A percentile compares a stretch with the other conserved stretches of the same genome.
phyloP scores from a whole-genome alignment of 2,797 vertebrate species.

The Babyrousa celebensis region DNA sequence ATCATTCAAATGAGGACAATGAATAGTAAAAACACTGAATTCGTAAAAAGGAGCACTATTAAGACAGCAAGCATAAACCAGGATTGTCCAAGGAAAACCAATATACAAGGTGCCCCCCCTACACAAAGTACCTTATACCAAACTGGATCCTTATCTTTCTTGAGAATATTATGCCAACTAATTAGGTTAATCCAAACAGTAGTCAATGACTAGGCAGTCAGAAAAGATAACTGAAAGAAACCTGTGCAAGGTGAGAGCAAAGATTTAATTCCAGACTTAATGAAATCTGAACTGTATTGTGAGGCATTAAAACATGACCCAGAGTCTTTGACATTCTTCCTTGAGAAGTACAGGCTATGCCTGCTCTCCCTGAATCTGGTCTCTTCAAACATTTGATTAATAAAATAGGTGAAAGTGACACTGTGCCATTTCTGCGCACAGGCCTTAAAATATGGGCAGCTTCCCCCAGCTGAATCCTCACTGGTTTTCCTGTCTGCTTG shows the following conservation, averaged over 20 bases:
- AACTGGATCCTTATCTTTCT: not conserved
- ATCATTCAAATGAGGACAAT: slow-evolving; percentile 21
- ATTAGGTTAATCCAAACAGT: not conserved
- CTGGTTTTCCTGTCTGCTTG: not conserved
- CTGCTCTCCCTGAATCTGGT: not conserved
- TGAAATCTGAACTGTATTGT: not conserved
- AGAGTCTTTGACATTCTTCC: not conserved
- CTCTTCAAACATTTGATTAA: not conserved
- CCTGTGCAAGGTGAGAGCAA: not conserved
- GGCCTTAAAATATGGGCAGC: not conserved
- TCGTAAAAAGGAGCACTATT: slow-evolving; percentile 50
- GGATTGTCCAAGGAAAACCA: not conserved
- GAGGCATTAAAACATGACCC: not conserved
- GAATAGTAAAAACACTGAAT: not conserved
- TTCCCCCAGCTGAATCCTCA: not conserved
- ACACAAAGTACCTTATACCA: not conserved
- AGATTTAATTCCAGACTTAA: not conserved
- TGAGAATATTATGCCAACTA: not conserved
- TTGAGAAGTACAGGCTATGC: not conserved
- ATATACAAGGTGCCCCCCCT: not conserved
- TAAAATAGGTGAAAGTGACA: not conserved
- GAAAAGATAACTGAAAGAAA: slow-evolving; percentile 4
- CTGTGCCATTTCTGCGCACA: not conserved
- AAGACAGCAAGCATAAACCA: slow-evolving; percentile 1
- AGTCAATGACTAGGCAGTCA: not conserved